phyloP scores from a whole-genome alignment of 2,113 vertebrate species.

The Xiphorhynchus elegans region DNA sequence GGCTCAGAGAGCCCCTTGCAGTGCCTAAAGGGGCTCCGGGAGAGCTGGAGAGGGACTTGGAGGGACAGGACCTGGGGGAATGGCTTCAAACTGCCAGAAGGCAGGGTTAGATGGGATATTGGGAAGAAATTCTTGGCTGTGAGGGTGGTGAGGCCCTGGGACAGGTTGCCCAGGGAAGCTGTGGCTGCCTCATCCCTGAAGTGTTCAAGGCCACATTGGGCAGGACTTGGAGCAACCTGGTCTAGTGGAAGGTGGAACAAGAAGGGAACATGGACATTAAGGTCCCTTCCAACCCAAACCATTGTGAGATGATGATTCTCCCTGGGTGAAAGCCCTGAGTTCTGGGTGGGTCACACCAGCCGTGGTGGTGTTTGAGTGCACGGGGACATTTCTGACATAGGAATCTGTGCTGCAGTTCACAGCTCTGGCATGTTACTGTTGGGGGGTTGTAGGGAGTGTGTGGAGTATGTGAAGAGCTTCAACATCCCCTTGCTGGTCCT shows the following conservation, averaged over 20 bases:
- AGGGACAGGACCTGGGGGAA: not conserved
- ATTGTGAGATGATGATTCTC: not conserved
- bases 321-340: not conserved
- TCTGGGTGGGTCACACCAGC: not conserved
- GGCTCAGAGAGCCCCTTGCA: not conserved
- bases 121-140: not conserved
- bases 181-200: not conserved
- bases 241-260: accelerated
- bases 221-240: not conserved
- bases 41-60: not conserved
- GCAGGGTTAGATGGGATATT: not conserved
- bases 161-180: not conserved
- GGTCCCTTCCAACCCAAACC: not conserved
- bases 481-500: constrained; percentile 95
- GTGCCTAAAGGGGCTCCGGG: not conserved
- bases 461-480: constrained; percentile 98
- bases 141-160: not conserved
- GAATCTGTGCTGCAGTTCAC: not conserved
- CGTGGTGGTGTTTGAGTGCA: accelerated
- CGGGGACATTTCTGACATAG: accelerated
- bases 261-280: accelerated
- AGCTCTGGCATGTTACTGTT: not conserved
- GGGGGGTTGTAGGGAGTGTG: constrained; percentile 86
- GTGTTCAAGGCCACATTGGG: not conserved
- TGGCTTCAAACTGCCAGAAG: no score